A percentile compares a stretch with the other conserved stretches of the same genome.
phyloP scores from a whole-genome alignment of 2,797 vertebrate species.

The Lophius americanus region DNA sequence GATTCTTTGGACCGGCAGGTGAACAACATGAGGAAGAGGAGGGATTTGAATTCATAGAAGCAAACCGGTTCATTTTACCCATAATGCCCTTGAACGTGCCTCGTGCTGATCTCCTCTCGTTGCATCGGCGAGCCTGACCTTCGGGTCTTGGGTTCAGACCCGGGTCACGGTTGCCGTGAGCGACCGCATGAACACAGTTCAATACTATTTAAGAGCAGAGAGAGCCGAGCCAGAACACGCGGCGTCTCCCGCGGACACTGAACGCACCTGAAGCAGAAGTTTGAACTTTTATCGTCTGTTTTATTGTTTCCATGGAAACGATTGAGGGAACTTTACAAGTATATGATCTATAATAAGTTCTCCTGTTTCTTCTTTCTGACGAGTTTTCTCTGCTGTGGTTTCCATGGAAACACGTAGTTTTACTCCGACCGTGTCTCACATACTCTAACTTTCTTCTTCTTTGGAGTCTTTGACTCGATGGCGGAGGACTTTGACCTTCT shows the following conservation, averaged over 20 bases:
- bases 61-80: constrained; percentile 2
- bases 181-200: constrained; percentile 63
- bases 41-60: constrained; percentile 17
- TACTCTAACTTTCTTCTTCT: too few relatives aligned
- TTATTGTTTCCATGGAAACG: too few relatives aligned
- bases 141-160: constrained; percentile 22
- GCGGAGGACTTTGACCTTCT: too few relatives aligned
- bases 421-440: too few relatives aligned
- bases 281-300: too few relatives aligned
- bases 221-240: constrained; percentile 35
- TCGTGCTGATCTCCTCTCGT: constrained; percentile 31
- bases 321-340: too few relatives aligned
- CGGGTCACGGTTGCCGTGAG: constrained; percentile 59
- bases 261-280: constrained; percentile 32
- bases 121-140: constrained; percentile 53
- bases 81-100: constrained; percentile 5
- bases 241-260: constrained; percentile 33
- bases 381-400: too few relatives aligned
- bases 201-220: constrained; percentile 51
- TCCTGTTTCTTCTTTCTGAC: too few relatives aligned
- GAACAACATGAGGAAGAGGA: constrained; percentile 46
- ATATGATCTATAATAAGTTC: too few relatives aligned
- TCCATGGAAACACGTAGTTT: too few relatives aligned
- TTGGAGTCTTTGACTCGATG: too few relatives aligned
- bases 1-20: constrained; percentile 60